Evolutionary conservation across 1,140 invertebrate genomes (phyloP).

Genomic region (Leptinotarsa defecta): DNA sequence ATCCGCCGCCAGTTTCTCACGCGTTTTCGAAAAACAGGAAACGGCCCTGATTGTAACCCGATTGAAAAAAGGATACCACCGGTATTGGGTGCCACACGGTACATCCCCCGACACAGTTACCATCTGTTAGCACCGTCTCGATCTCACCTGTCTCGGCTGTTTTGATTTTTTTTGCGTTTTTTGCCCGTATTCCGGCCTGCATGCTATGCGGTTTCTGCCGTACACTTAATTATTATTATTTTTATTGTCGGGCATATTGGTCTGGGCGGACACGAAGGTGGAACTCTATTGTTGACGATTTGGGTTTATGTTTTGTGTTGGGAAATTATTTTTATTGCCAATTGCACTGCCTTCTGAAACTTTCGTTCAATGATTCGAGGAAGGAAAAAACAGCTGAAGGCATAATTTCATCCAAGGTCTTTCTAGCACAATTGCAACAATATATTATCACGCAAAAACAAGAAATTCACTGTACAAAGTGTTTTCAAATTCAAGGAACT

Average conservation of each 20-base stretch:
- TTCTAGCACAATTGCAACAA: too few species aligned
- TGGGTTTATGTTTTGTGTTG: neutral
- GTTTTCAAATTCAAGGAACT: too few species aligned
- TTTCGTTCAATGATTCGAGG: too few species aligned
- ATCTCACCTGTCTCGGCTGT: neutral
- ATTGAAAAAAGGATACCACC: neutral
- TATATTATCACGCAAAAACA: too few species aligned
- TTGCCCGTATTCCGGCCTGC: neutral
- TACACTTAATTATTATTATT: neutral
- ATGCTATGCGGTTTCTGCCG: neutral
- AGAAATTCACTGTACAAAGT: too few species aligned
- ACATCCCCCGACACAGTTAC: constrained; percentile 1
- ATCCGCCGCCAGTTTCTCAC: neutral
- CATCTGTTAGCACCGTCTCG: constrained; percentile 1
- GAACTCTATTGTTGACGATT: neutral
- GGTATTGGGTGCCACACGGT: constrained; percentile 1
- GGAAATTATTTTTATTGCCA: too few species aligned
- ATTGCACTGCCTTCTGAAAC: too few species aligned
- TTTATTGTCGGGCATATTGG: neutral
- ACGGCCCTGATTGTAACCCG: constrained; percentile 4
- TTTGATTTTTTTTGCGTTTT: neutral
- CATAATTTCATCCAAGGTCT: too few species aligned
- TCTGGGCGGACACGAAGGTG: neutral
- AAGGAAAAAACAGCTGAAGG: too few species aligned
- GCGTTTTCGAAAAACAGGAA: neutral